Base-by-base conservation (phyloP, 2,113 vertebrate species). In the Rhinoderma darwinii region DNA sequence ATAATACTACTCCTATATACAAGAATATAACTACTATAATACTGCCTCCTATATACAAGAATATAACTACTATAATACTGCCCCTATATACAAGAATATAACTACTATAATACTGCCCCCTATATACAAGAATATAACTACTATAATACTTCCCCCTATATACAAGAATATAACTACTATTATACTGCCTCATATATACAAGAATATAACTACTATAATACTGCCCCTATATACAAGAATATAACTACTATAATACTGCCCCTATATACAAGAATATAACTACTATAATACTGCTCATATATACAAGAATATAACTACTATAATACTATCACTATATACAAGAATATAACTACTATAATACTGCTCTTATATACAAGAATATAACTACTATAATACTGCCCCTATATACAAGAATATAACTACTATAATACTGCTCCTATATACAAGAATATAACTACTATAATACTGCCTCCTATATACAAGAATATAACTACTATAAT, bases 121-220 rank as follows among this genome's bases (percentile, higher is more conserved):
- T 61, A 61, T 61, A 2, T 61, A 61, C 56, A 61, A 61, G 56
- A 61, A 61, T 61, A n/a, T n/a, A n/a, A n/a, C n/a, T n/a, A n/a
- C n/a, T n/a, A n/a, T n/a, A n/a, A n/a, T n/a, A n/a, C n/a, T n/a
- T n/a, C n/a, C n/a, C n/a, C n/a, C n/a, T n/a, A n/a, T n/a, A n/a
- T n/a, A n/a, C n/a, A n/a, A n/a, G n/a, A n/a, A n/a, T n/a, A n/a
- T n/a, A n/a, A n/a, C n/a, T n/a, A n/a, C n/a, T n/a, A n/a, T 61
- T 27, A 61, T 61, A 61, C 56, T 61, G 56, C 56, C n/a, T n/a
- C n/a, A n/a, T n/a, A n/a, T n/a, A n/a, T n/a, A n/a, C n/a, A n/a
- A n/a, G n/a, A 61, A 61, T 61, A 61, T 61, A 61, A 27, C 56
- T 61, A 61, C 56, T 61, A 61, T 61, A 61, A 61, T 61, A 61